Evolutionary conservation across 2,797 vertebrate genomes (phyloP), one percentile per base, ranked within the genome.

Genomic region (Anguilla obscura): DNA sequence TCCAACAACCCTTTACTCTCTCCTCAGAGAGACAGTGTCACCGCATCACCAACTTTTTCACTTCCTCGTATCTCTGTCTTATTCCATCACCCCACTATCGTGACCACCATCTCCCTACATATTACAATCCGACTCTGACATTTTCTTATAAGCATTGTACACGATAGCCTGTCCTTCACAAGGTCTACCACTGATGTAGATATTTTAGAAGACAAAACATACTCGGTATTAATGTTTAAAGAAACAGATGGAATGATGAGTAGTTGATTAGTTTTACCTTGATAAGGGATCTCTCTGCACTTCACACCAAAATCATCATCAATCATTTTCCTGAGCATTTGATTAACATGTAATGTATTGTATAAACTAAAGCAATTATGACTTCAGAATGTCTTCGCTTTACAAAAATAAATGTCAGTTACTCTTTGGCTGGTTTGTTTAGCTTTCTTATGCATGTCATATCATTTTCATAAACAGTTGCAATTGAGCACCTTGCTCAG

Each of bases 21-120:
- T 45, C 45, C 21, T 79, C 94, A 93, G 92, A 93, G 92, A 1
- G 83, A 91, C 89, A 88, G 86, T 56, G 45, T 90, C 90, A 18
- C 91, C 94, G 94, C 93, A 94, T 95, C 94, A 94, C 92, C 94
- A 94, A 93, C 85, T 91, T 91, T 93, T 94, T 92, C 93, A 74
- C 94, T 94, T 92, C 92, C 92, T 94, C 93, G 92, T 93, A 93
- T 95, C 91, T 93, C 93, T 92, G 94, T 95, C 94, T 95, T 93
- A 93, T 95, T 58, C 56, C 93, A 94, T 91, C 50, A 10, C 50
- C 10, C 50, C 50, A 52, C 50, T 52, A 92, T 95, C 95, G 94
- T 71, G 1, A 6, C 24, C 10, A 7, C 48, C 21, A 36, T 40
- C 58, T 71, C 76, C 24, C 33, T 4, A 18, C 52, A 63, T 63